Percentiles rank a stretch among this genome's conserved stretches.
Conservation (phyloP, 2,113 vertebrate genomes). For the Serilophus lunatus region DNA sequence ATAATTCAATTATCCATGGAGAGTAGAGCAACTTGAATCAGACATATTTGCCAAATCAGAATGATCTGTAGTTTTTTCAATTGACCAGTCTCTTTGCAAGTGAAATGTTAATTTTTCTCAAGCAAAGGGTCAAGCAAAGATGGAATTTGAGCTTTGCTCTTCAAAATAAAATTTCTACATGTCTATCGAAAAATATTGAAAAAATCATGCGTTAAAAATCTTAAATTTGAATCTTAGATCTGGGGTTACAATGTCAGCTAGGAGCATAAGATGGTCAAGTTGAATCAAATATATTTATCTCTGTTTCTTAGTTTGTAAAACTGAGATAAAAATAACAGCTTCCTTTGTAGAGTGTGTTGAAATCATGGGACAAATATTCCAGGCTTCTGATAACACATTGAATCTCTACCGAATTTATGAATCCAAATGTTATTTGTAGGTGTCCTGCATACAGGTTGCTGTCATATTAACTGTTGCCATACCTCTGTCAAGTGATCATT, state of each 20-base stretch:
- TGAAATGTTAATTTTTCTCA: not conserved
- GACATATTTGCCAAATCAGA: not conserved
- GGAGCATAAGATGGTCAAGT: not conserved
- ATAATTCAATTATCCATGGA: not conserved
- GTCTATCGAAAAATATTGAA: not conserved
- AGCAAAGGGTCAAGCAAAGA: not conserved
- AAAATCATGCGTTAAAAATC: not conserved
- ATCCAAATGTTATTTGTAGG: rapidly evolving
- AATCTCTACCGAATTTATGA: not conserved
- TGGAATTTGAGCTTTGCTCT: not conserved
- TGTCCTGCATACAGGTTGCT: not conserved
- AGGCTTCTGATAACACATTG: not conserved
- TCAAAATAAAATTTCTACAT: not conserved
- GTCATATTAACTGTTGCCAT: not conserved
- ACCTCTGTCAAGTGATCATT: not conserved
- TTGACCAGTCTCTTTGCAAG: not conserved
- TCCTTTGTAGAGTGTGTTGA: not conserved
- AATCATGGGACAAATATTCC: not conserved
- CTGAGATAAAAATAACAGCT: not conserved
- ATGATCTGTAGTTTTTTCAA: not conserved
- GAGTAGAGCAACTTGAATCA: not conserved
- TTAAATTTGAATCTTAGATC: not conserved
- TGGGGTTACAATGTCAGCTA: not conserved
- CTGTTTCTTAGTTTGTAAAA: not conserved
- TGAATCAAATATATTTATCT: not conserved